These are phyloP conservation scores for Acanthurus lineatus DNA, from an alignment of 2,797 vertebrate species.

Conservation along the genomic window DNA sequence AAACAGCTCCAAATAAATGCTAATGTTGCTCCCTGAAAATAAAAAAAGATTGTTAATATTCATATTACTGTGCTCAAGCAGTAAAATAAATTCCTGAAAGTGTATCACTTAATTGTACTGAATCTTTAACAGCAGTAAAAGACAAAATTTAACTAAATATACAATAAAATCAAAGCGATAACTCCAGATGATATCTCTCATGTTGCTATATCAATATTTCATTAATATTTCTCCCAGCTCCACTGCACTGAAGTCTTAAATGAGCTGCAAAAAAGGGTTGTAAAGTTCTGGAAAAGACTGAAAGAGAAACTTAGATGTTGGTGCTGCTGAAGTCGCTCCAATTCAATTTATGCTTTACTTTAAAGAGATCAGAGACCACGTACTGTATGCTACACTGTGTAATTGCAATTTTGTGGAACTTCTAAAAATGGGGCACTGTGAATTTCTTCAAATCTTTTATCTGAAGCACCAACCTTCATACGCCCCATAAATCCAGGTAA, in stretches of 20 bases:
- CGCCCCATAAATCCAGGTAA: slow-evolving; percentile 69
- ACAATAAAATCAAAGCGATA: slow-evolving; percentile 14
- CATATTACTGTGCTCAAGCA: neutral
- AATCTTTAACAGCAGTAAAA: slow-evolving; percentile 22
- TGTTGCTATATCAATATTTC: slow-evolving; percentile 51
- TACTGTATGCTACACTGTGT: slow-evolving; percentile 46
- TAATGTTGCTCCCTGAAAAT: too few species aligned
- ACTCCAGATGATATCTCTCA: slow-evolving; percentile 16
- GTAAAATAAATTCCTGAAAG: neutral
- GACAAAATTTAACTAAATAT: neutral
- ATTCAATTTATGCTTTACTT: slow-evolving; percentile 61
- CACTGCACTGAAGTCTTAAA: slow-evolving; percentile 46
- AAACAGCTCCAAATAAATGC: neutral
- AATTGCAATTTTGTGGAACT: slow-evolving; percentile 71
- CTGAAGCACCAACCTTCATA: slow-evolving; percentile 66
- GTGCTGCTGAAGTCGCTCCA: slow-evolving; percentile 52
- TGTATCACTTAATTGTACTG: slow-evolving; percentile 26
- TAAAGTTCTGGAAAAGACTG: slow-evolving; percentile 18
- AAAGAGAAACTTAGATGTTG: slow-evolving; percentile 50
- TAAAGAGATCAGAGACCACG: slow-evolving; percentile 73
- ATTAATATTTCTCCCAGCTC: slow-evolving; percentile 35
- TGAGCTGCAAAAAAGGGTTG: slow-evolving; percentile 27
- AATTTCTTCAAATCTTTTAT: slow-evolving; percentile 66
- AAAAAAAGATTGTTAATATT: neutral
- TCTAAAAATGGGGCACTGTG: slow-evolving; percentile 58